Evolutionary conservation across 2,888 invertebrate species (phyloP).

Genomic region (Synanthedon tipuliformis): DNA sequence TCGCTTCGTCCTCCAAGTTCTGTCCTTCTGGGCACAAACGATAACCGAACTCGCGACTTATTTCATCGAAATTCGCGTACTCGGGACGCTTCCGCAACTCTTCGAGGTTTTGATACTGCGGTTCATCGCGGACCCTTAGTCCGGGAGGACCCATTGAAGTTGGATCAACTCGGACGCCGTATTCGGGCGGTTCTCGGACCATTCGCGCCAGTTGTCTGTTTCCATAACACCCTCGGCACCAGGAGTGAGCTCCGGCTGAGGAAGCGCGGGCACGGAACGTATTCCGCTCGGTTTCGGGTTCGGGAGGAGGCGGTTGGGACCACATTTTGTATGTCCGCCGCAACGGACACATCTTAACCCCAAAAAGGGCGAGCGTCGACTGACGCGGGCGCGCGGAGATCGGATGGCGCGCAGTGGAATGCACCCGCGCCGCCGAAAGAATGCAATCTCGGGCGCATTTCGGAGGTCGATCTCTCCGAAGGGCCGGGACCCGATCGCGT

Average conservation of each 20-base stretch:
- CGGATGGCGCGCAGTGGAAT: constrained; percentile 67
- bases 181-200: constrained; percentile 54
- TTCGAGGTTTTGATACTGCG: constrained; percentile 61
- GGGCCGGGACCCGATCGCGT: constrained; percentile 60
- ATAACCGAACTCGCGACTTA: constrained; percentile 65
- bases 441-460: constrained; percentile 72
- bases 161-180: constrained; percentile 55
- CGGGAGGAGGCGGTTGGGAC: constrained; percentile 64
- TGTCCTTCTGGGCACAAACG: constrained; percentile 65
- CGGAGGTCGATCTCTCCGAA: constrained; percentile 69
- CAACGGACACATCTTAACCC: constrained; percentile 69
- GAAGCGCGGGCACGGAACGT: constrained; percentile 44
- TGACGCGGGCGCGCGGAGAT: constrained; percentile 61
- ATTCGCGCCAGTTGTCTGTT: constrained; percentile 48
- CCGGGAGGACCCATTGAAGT: constrained; percentile 44
- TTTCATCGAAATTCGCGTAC: constrained; percentile 63
- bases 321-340: constrained; percentile 67
- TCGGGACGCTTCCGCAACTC: constrained; percentile 61
- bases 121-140: constrained; percentile 47
- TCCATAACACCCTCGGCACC: constrained; percentile 41
- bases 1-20: constrained; percentile 64
- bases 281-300: constrained; percentile 21
- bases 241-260: constrained; percentile 35
- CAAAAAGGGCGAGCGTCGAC: constrained; percentile 69
- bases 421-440: constrained; percentile 70